phyloP scores from a whole-genome alignment of 2,797 vertebrate genomes.

The Trichosurus vulpecula region DNA sequence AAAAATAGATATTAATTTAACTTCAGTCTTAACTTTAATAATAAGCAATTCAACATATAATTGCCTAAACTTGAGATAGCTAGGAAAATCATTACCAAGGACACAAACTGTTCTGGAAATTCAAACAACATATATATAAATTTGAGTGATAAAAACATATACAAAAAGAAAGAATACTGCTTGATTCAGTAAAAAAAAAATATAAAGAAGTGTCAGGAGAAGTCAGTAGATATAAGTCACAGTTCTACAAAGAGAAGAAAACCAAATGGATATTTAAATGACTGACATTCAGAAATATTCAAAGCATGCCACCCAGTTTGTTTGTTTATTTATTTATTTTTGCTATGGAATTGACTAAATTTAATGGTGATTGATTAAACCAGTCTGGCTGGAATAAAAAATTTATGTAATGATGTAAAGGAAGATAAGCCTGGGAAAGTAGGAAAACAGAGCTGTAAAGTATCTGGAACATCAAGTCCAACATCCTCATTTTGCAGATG shows the following conservation, averaged over 20 bases:
- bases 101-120: not conserved
- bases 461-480: not conserved
- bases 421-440: not conserved
- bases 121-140: not conserved
- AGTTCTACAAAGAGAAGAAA: not conserved
- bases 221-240: not conserved
- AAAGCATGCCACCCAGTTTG: not conserved
- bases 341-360: not conserved
- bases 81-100: not conserved
- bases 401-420: not conserved
- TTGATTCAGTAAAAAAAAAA: not conserved
- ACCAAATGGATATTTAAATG: not conserved
- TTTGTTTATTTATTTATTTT: not conserved
- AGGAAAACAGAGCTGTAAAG: not conserved
- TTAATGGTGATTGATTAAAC: not conserved
- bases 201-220: not conserved
- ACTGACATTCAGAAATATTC: not conserved
- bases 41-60: not conserved
- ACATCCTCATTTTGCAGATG: not conserved
- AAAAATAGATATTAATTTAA: not conserved
- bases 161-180: not conserved
- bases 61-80: not conserved
- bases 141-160: not conserved
- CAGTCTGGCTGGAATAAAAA: not conserved
- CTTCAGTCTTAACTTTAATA: not conserved